Evolutionary conservation across 2,888 invertebrate species (phyloP).

Genomic region (Neoitamus cyanurus): DNA sequence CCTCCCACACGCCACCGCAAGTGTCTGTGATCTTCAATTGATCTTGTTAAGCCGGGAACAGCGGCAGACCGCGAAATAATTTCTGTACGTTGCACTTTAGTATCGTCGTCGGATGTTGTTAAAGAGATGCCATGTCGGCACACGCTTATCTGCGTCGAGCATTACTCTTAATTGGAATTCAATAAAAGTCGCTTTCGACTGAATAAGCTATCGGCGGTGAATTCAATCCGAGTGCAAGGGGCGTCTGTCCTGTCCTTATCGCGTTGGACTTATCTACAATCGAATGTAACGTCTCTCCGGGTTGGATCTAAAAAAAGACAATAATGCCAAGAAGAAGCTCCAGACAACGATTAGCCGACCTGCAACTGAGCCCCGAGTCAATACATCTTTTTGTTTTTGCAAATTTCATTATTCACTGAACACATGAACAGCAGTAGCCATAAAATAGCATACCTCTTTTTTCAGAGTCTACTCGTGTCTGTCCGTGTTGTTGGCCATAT

Average conservation of each 20-base stretch:
- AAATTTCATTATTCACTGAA: background rate
- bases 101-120: constrained; percentile 18
- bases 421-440: constrained; percentile 17
- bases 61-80: background rate
- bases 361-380: background rate
- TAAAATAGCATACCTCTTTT: constrained; percentile 21
- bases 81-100: constrained; percentile 4
- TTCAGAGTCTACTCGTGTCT: background rate
- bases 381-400: background rate
- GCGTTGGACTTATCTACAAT: background rate
- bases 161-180: constrained; percentile 39
- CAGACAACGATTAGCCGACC: background rate
- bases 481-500: background rate
- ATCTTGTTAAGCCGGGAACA: constrained; percentile 2
- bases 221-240: constrained; percentile 15
- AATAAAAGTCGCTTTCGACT: constrained; percentile 22
- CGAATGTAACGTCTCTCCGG: constrained; percentile 2
- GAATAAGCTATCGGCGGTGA: constrained; percentile 12
- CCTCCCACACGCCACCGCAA: background rate
- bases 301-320: background rate
- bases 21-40: constrained; percentile 23
- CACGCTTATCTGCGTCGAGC: constrained; percentile 29
- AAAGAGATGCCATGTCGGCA: constrained; percentile 20
- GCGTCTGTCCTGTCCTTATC: constrained; percentile 14
- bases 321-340: background rate